Base-by-base conservation (phyloP, 2,888 invertebrate species). In the Erpobdella octoculata region DNA sequence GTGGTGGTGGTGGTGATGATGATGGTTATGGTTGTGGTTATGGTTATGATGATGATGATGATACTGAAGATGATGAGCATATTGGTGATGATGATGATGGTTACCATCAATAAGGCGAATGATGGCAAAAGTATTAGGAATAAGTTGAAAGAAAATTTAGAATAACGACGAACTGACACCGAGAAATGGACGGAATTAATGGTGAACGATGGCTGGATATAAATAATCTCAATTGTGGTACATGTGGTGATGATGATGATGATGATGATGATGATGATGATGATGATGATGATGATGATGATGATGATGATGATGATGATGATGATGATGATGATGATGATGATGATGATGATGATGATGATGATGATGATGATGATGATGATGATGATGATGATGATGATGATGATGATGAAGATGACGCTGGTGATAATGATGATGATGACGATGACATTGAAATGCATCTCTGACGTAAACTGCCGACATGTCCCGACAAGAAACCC, bases 261-360 rank as follows among this genome's bases (percentile, higher is more conserved):
- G n/a, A n/a, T n/a, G n/a, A n/a, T 46, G n/a, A n/a, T n/a, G n/a
- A n/a, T n/a, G 61, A 6, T 59, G 6, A 59, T 12, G 9, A 58
- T 58, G 59, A 58, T 58, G 59, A 58, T 21, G 59, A 58, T 9
- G 59, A 58, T 59, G 61, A 59, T 59, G 64, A 31, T 64, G 64
- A 31, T 64, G 64, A 33, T 64, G 64, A 64, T 64, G 64, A 64
- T 64, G 64, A 64, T 64, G 64, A 33, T 33, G 64, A 33, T 28
- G 64, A 5, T 64, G 64, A 5, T 64, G 64, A 31, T 64, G 35
- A 33, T 64, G 64, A 33, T 65, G 65, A 35, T 65, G 65, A 65
- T 65, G 37, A 36, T 37, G 65, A 65, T 3, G 36, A 65, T 21
- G 65, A 21, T 37, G 36, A 62, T 31, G 62, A 62, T 62, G 62